Conservation (phyloP, 2,888 invertebrate species). For the Macrosoma leucophasiata region DNA sequence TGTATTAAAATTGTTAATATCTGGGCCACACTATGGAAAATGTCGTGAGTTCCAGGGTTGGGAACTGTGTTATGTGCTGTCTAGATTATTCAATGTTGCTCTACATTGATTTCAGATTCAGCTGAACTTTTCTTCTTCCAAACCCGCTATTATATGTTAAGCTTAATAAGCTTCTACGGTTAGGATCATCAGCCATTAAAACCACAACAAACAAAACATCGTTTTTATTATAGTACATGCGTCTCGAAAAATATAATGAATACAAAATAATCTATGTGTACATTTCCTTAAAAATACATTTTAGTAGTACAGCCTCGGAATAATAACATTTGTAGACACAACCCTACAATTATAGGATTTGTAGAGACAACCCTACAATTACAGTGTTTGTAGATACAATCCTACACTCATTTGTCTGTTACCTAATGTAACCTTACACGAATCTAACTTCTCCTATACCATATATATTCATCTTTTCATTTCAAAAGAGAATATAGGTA, state of each 20-base stretch:
- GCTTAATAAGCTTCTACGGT: constrained; percentile 34
- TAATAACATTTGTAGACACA: too few species aligned
- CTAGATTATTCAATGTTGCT: too few species aligned
- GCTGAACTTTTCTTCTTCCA: constrained; percentile 1
- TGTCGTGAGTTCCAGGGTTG: too few species aligned
- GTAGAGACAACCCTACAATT: too few species aligned
- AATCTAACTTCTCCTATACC: not conserved
- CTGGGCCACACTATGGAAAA: too few species aligned
- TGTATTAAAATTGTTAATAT: too few species aligned
- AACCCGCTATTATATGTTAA: constrained; percentile 6
- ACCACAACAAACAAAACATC: constrained; percentile 72
- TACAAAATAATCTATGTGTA: constrained; percentile 35
- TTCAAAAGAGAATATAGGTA: not conserved
- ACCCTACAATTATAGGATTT: too few species aligned
- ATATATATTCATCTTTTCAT: not conserved
- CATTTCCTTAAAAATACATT: constrained; percentile 35
- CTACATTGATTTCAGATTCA: not conserved
- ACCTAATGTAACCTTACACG: not conserved
- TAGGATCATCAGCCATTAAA: constrained; percentile 66
- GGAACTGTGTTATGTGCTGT: too few species aligned
- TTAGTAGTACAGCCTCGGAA: constrained; percentile 33
- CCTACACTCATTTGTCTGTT: too few species aligned
- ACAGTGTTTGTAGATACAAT: too few species aligned
- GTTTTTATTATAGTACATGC: constrained; percentile 69
- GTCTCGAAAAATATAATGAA: constrained; percentile 43